A percentile compares a stretch with the other conserved stretches of the same genome.
These are phyloP conservation scores for Tragelaphus scriptus DNA, from an alignment of 2,113 vertebrate species.

Conservation along the genomic window DNA sequence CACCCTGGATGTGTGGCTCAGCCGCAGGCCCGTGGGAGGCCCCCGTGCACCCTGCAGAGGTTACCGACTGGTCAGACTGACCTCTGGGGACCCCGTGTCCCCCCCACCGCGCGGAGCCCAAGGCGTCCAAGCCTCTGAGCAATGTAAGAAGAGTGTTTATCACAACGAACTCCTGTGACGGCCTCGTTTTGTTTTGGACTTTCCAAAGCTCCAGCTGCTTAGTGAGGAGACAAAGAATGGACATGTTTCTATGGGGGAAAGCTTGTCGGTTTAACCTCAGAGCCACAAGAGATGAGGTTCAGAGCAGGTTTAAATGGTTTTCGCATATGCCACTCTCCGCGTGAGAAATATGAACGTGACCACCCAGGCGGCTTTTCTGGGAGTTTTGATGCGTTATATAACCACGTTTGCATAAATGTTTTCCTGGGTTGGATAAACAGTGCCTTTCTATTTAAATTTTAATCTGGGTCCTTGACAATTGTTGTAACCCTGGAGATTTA, in stretches of 20 bases:
- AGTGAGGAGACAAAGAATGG: neutral
- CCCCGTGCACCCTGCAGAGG: neutral
- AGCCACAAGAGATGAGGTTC: neutral
- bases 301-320: neutral
- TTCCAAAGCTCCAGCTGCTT: neutral
- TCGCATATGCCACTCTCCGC: neutral
- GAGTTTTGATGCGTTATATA: neutral
- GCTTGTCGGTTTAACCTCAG: neutral
- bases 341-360: neutral
- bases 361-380: neutral
- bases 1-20: neutral
- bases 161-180: fast-evolving
- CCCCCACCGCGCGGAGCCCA: fast-evolving
- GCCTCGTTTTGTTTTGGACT: neutral
- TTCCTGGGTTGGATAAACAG: neutral
- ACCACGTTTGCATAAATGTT: slow-evolving; percentile 3
- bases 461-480: slow-evolving; percentile 26
- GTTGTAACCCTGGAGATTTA: slow-evolving; percentile 2
- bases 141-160: neutral
- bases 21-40: fast-evolving
- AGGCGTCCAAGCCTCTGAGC: neutral
- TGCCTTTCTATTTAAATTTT: neutral
- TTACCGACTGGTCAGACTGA: neutral
- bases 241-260: neutral
- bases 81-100: neutral